A percentile compares a stretch with the other conserved stretches of the same genome.
phyloP scores from a whole-genome alignment of 2,888 invertebrate genomes.

The Tortrix viridana region DNA sequence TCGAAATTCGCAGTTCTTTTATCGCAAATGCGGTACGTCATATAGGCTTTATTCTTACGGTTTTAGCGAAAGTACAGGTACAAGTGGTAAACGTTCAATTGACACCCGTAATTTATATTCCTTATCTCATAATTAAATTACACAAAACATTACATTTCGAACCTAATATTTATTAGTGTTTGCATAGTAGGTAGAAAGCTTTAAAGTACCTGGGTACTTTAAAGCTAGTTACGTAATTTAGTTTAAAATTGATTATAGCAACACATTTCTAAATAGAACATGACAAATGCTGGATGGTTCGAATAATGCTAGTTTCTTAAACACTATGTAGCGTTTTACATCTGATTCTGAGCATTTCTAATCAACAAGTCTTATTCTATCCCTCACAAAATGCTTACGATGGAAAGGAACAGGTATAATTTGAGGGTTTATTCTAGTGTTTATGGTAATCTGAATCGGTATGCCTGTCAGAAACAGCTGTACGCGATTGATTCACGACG shows the following conservation, averaged over 20 bases:
- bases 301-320: slow-evolving; percentile 63
- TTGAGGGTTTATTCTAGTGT: background rate
- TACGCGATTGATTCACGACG: slow-evolving; percentile 67
- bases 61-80: too few species aligned
- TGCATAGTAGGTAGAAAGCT: too few species aligned
- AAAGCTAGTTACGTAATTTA: slow-evolving; percentile 29
- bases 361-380: background rate
- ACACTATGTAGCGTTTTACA: background rate
- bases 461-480: slow-evolving; percentile 66
- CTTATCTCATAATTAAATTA: too few species aligned
- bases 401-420: background rate
- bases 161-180: too few species aligned
- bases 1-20: too few species aligned
- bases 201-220: too few species aligned
- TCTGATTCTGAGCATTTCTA: background rate
- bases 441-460: slow-evolving; percentile 12
- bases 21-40: too few species aligned
- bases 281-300: slow-evolving; percentile 57
- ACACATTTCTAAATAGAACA: slow-evolving; percentile 57
- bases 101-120: too few species aligned
- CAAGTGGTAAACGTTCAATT: too few species aligned
- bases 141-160: too few species aligned
- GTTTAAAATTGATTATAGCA: slow-evolving; percentile 67
- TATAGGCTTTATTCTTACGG: too few species aligned
- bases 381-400: background rate